Base-by-base conservation (phyloP, 2,888 invertebrate genomes). In the Orchesellides sinensis region DNA sequence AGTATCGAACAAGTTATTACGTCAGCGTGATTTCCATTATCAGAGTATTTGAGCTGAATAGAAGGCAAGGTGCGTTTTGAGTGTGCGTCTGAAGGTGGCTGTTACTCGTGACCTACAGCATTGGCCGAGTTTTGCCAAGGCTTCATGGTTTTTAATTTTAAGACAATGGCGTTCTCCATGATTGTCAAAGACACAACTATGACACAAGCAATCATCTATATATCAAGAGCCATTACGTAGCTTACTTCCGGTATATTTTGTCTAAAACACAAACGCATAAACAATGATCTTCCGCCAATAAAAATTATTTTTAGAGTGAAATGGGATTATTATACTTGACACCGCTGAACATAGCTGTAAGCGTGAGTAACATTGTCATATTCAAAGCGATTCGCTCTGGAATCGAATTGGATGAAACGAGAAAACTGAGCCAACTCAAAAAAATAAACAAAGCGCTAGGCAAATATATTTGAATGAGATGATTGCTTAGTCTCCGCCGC, bases 211-310 rank as follows among this genome's bases (percentile, higher is more conserved):
- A 88, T 87, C 87, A 88, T 88, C 88, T 87, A 88, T 61, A 88
- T 88, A 52, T 88, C 88, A 66, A 88, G 66, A 10, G 86, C 88
- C 66, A 87, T 86, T 6, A 87, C 87, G 56, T 88, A 88, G 35
- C 85, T 86, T 52, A 87, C 88, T 56, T 88, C 87, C 35, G 88
- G 88, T 0, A 87, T 87, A 32, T 87, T 88, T 86, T 88, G 88
- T 65, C 88, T 87, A 79, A 45, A 63, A 82, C 65, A 21, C 63
- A 68, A 59, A 78, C 25, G 23, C 23, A 8, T 56, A 56, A 27
- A 56, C 54, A 23, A 4, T 12, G 12, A 8, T 56, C 25, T 25
- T 40, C 40, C 40, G 10, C 40, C 40, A 40, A 2, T n/a, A 8
- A 32, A 10, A 5, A 5, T 6, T 32, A 32, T 6, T 10, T 8